Evolutionary conservation across 2,797 vertebrate genomes (phyloP).

Genomic region (Gambusia yucatana): DNA sequence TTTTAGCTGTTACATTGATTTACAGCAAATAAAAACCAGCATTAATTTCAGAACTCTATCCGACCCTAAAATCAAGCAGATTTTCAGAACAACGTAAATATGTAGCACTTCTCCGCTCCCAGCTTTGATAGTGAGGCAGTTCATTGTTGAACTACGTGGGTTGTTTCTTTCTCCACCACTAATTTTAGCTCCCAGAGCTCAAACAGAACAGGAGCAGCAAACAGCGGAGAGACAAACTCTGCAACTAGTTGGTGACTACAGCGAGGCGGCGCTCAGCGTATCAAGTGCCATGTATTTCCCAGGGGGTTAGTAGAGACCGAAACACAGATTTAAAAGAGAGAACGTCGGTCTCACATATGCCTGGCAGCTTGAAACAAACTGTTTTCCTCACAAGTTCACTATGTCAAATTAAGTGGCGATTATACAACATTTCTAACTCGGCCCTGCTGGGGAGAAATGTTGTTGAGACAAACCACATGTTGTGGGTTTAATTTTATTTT

Average conservation of each 20-base stretch:
- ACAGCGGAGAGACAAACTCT: slow-evolving; percentile 12
- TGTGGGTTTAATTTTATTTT: neutral
- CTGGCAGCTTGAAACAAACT: neutral
- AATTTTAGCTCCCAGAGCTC: slow-evolving; percentile 3
- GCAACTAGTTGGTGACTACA: slow-evolving; percentile 1
- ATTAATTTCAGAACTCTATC: neutral
- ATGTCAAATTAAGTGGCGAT: slow-evolving; percentile 3
- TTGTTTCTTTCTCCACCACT: neutral
- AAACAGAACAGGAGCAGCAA: neutral
- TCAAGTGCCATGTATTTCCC: slow-evolving; percentile 18
- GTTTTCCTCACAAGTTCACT: neutral
- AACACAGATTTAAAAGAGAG: slow-evolving; percentile 10
- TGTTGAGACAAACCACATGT: neutral
- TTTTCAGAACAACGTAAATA: neutral
- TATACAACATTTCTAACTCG: neutral
- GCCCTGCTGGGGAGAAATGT: neutral
- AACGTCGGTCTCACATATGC: slow-evolving; percentile 3
- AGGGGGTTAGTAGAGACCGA: neutral
- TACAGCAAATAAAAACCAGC: neutral
- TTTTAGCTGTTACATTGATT: neutral
- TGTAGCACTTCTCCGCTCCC: neutral
- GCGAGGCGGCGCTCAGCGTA: neutral
- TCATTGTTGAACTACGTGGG: slow-evolving; percentile 1
- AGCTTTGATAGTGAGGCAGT: neutral
- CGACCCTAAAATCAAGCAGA: neutral